These are phyloP conservation scores for Psix sp. DNA, from an alignment of 1,140 invertebrate species.

Conservation along the genomic window DNA sequence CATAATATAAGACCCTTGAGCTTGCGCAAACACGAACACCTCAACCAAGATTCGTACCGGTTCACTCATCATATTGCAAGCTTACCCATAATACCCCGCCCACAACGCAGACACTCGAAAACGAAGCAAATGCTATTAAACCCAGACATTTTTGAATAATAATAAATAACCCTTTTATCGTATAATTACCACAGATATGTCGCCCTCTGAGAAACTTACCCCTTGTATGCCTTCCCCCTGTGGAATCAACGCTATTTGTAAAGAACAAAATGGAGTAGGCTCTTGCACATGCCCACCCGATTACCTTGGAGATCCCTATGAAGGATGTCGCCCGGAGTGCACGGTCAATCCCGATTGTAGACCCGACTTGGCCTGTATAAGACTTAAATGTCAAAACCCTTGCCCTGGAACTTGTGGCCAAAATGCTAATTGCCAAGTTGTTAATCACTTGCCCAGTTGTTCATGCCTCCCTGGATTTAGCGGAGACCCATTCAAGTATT, in stretches of 20 bases:
- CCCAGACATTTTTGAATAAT: slow-evolving; percentile 13
- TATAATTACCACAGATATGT: slow-evolving; percentile 45
- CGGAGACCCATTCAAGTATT: slow-evolving; percentile 77
- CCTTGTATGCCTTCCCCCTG: slow-evolving; percentile 76
- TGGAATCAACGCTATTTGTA: slow-evolving; percentile 73
- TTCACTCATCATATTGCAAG: slow-evolving; percentile 38
- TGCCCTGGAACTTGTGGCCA: slow-evolving; percentile 78
- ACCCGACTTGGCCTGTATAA: slow-evolving; percentile 74
- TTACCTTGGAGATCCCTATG: slow-evolving; percentile 77
- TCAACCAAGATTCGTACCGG: background rate
- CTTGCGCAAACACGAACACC: slow-evolving; percentile 47
- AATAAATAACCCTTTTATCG: slow-evolving; percentile 22
- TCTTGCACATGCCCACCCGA: slow-evolving; percentile 75
- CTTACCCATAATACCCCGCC: slow-evolving; percentile 24
- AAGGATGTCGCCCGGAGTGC: slow-evolving; percentile 76
- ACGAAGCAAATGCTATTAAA: background rate
- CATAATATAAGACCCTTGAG: slow-evolving; percentile 27
- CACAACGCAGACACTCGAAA: slow-evolving; percentile 20
- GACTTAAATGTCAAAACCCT: slow-evolving; percentile 77
- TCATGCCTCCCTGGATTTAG: slow-evolving; percentile 75
- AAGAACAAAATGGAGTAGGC: slow-evolving; percentile 67
- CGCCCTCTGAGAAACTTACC: slow-evolving; percentile 39
- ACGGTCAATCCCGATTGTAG: slow-evolving; percentile 77
- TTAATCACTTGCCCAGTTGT: slow-evolving; percentile 76
- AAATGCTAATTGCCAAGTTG: slow-evolving; percentile 78